Evolutionary conservation across 2,888 invertebrate genomes (phyloP), one percentile per base, ranked within the genome.

Genomic region (Galeruca laticollis): DNA sequence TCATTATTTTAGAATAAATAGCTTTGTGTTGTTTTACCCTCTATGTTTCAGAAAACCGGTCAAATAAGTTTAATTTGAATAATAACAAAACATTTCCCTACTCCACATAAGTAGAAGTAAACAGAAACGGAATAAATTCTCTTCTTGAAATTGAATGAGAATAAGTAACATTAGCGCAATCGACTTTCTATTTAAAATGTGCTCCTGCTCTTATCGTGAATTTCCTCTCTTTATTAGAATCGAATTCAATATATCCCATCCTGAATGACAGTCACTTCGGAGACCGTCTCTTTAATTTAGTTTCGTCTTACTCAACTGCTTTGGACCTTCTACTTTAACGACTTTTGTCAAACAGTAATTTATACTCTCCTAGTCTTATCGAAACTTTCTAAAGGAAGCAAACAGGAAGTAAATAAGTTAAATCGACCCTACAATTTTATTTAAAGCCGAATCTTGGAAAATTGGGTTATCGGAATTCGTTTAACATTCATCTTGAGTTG

Each of bases 321-420:
- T 49, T 63, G 63, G 63, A 63, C 63, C 63, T 54, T 63, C 54
- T 63, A 63, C 63, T 63, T 21, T 63, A 63, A 63, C 63, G 63
- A 63, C 63, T 63, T 63, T 63, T 63, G 63, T 63, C 63, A 63
- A 63, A 63, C 54, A 54, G 63, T 63, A 63, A 63, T 63, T 63
- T 63, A 63, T 63, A 63, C 63, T 52, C 63, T 43, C 35, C 54
- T 9, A 40, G 63, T 43, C 26, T 52, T 43, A 63, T 63, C 52
- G 63, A 54, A 54, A 54, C 52, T 63, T 56, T 31, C 26, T 13
- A 40, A 54, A 43, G n/a, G 56, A 40, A 56, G 56, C 13, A 63
- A 63, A 63, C 63, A 63, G 15, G 43, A 63, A 63, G 37, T 63
- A 63, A 63, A 63, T 56, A 43, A 54, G 31, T 63, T 40, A 21